Percentiles rank a stretch among this genome's conserved stretches.
phyloP scores from a whole-genome alignment of 2,113 vertebrate species.

The Anhinga rufa region DNA sequence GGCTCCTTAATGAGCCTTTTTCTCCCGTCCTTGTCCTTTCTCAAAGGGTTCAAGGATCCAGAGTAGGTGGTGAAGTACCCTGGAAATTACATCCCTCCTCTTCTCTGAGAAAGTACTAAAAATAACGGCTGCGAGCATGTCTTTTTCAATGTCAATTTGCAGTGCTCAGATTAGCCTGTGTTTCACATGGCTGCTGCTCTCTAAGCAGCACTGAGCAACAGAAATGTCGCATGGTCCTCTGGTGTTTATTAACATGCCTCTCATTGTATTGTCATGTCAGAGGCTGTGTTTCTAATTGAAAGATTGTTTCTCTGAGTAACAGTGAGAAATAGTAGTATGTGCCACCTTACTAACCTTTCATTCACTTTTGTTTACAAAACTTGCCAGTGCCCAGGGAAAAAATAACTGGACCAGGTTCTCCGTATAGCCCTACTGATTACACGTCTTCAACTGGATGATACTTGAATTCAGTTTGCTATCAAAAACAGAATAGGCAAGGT shows the following conservation, averaged over 20 bases:
- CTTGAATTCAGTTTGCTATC: background rate
- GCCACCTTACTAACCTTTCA: background rate
- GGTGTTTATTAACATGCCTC: conserved; percentile 54
- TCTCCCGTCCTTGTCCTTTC: background rate
- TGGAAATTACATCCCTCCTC: background rate
- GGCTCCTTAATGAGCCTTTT: background rate
- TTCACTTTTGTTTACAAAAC: background rate
- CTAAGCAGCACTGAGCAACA: background rate
- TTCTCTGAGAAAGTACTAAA: background rate
- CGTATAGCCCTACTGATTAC: background rate
- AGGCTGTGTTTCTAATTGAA: conserved; percentile 43
- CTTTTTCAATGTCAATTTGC: background rate
- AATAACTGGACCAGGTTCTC: background rate
- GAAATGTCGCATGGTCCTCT: conserved; percentile 7
- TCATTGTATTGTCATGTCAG: conserved; percentile 10
- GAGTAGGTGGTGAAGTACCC: background rate
- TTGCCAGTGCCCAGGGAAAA: background rate
- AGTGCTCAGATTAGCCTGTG: background rate
- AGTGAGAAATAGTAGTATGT: background rate
- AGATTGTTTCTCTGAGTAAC: conserved; percentile 13
- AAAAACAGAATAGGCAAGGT: background rate
- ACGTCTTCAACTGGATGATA: background rate
- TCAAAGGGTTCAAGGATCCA: background rate
- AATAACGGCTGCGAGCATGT: conserved; percentile 8
- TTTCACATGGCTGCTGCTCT: conserved; percentile 3